Base-by-base conservation (phyloP, 2,797 vertebrate genomes). In the Strix occidentalis region DNA sequence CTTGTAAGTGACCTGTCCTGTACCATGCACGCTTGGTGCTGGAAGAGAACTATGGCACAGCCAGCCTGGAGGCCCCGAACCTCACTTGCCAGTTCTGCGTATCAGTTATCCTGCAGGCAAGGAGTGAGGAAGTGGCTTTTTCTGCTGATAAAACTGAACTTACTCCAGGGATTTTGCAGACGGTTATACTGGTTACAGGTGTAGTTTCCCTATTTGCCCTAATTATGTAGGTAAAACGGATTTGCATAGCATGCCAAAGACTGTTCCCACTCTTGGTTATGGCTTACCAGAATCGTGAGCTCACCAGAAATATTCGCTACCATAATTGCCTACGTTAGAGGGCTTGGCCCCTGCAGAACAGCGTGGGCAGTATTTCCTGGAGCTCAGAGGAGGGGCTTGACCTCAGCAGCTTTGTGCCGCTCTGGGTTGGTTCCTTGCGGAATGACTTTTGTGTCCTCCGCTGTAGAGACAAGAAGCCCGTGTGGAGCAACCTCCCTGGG, bases 1-100 rank as follows among this genome's bases (percentile, higher is more conserved):
- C 29, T 56, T 10, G 19, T 7, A 5, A 18, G n/a, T 12, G 60
- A 57, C 6, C 39, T 16, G 21, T 6, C 14, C n/a, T 9, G 23
- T 5, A 15, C 26, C 1, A 1, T 4, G 18, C 17, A 11, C 1
- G 5, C 80, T 35, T 21, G 5, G 57, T 5, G 2, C 43, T 29
- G 69, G n/a, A 21, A 9, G 15, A 45, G 19, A 85, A 4, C 19
- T 18, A 1, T 29, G 51, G 19, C 16, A 2, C 4, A 11, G 25
- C 25, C 56, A 69, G 50, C 21, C 39, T 10, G 58, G 39, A 56
- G 35, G 35, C 15, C 13, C 6, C 11, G 33, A 46, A 10, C 25
- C 56, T 28, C 35, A 53, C 56, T 71, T 46, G 8, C 39, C 15
- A 6, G 33, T 4, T 1, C 14, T 9, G 7, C 15, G 0, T 46